Evolutionary conservation across 2,888 invertebrate species (phyloP), one percentile per base, ranked within the genome.

Genomic region (Drosophila hawaiiensis): DNA sequence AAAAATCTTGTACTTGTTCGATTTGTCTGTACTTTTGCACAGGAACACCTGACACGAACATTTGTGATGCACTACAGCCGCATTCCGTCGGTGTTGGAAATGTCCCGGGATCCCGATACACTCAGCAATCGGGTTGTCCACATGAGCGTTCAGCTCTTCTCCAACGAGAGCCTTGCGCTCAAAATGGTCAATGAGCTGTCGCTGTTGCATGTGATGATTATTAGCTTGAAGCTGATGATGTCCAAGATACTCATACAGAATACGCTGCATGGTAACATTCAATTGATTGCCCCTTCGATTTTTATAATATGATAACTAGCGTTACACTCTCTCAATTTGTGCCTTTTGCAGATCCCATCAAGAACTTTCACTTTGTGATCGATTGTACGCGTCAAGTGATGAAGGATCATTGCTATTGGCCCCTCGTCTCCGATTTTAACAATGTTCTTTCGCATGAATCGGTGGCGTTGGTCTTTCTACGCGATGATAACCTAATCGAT

Each of bases 401-500:
- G 98, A 98, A 98, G 94, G 98, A 99, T 92, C 99, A 99, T 93
- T 98, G 98, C 94, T 99, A 99, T 93, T 99, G 99, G 99, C 99
- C 99, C 1, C 94, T 99, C 10, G 98, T 99, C 41, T 98, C 98
- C 0, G 99, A 99, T 94, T 95, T 99, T 84, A 99, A 99, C 92
- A 99, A 99, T 93, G 97, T 99, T 61, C 94, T 99, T 22, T 98
- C 98, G 0, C 99, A 99, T 92, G 95, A 96, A 90, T 97, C 97
- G 22, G 98, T 99, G 5, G 98, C 99, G 22, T 94, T 97, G 82
- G 95, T 97, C 91, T 99, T 99, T 92, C 95, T 99, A 94, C 95
- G 96, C 61, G 98, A 99, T 91, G 96, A 97, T 91, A 95, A 96
- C 74, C 95, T 99, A n/a, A 95, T 99, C 52, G 96, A 97, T 89